These are phyloP conservation scores for Gymnarchus niloticus DNA, from an alignment of 2,113 vertebrate species.

Conservation along the genomic window DNA sequence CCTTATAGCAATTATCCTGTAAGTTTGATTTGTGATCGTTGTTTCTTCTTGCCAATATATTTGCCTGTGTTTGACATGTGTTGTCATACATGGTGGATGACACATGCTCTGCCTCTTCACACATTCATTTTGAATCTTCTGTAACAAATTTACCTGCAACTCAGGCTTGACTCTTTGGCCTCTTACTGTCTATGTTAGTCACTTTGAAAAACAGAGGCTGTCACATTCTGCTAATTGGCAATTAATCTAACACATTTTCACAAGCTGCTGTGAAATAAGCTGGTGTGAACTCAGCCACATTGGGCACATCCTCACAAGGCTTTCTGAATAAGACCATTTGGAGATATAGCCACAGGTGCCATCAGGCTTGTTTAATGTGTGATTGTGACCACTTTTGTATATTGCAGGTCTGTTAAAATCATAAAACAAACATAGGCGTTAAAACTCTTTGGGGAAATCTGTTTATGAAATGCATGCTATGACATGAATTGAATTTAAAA, in stretches of 20 bases:
- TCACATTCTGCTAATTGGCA: not conserved
- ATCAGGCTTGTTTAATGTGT: not conserved
- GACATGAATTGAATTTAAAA: not conserved
- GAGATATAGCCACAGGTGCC: not conserved
- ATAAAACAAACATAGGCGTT: not conserved
- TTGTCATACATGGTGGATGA: not conserved
- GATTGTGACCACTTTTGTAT: not conserved
- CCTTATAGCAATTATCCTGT: not conserved
- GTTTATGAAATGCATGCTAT: not conserved
- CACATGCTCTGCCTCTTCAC: not conserved
- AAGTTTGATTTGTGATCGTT: not conserved
- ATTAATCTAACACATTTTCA: not conserved
- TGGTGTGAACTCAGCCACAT: not conserved
- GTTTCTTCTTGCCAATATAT: not conserved
- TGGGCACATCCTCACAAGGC: not conserved
- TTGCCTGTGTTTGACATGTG: not conserved
- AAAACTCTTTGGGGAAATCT: not conserved
- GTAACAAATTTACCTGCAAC: not conserved
- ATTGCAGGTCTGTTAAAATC: not conserved
- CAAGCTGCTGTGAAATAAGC: not conserved
- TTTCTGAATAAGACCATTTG: not conserved
- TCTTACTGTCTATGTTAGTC: not conserved
- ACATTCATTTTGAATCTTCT: not conserved
- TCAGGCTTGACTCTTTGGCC: not conserved
- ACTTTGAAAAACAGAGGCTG: not conserved